Evolutionary conservation across 1,140 invertebrate species (phyloP), one percentile per base, ranked within the genome.

Genomic region (Gerris buenoi): DNA sequence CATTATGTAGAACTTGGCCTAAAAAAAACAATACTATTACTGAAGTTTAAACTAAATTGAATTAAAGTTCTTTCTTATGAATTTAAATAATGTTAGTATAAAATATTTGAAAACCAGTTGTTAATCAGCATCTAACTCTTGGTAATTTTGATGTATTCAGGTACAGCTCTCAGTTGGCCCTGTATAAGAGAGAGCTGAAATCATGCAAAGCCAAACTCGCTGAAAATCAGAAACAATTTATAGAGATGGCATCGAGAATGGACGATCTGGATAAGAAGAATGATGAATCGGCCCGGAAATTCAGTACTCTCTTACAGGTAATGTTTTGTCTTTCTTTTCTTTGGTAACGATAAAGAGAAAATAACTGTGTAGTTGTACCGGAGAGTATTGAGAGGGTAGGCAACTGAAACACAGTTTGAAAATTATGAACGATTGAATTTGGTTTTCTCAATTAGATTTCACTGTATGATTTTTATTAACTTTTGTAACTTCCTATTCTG

Each of bases 221-320:
- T 0, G 86, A 91, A 64, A 89, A 91, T 74, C 87, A 90, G 72
- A 91, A 91, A 73, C 88, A 90, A 74, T 85, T 92, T 23, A 75
- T 90, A 29, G 90, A 92, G 71, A 90, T 90, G 74, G 87, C 87
- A 0, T 87, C 84, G 71, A 82, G 89, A 1, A 79, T 92, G 59
- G 90, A 93, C 72, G 90, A 93, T 71, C 88, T 90, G 73, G 90
- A 92, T 71, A 92, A 92, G 74, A 93, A 93, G 74, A 90, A 90
- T 77, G 90, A 93, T 72, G 89, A 92, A 75, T 91, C 87, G 26
- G 87, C 88, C 56, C 81, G 88, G 27, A 93, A 93, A 79, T 91
- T 92, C 76, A 90, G 89, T 73, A 91, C 89, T 69, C 79, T 93
- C 65, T 79, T 93, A 70, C 89, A 92, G 85, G 88, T 88, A 75